These are phyloP conservation scores for Knipowitschia caucasica DNA, from an alignment of 2,797 vertebrate genomes.

Conservation along the genomic window DNA sequence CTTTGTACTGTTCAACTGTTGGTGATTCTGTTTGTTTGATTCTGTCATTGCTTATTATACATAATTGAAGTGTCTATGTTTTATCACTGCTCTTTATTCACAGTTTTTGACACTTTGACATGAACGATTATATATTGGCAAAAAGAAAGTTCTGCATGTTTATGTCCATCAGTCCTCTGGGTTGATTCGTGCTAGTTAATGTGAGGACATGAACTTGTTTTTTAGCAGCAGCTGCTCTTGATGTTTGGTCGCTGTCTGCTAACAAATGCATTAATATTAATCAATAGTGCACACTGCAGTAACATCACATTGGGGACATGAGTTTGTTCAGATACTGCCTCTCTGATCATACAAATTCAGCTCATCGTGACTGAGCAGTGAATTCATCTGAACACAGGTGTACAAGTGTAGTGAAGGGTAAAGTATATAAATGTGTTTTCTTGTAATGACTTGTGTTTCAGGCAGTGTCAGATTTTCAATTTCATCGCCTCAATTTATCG, in stretches of 20 bases:
- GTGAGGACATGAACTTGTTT: slow-evolving; percentile 5
- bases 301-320: slow-evolving; percentile 4
- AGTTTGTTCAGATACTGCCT: neutral
- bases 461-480: too few species aligned
- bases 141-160: neutral
- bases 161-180: neutral
- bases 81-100: too few species aligned
- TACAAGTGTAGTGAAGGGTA: too few species aligned
- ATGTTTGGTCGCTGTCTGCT: neutral
- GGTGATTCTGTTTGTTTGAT: too few species aligned
- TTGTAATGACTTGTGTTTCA: too few species aligned
- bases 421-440: too few species aligned
- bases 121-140: too few species aligned
- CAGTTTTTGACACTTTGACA: too few species aligned
- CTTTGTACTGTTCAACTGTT: too few species aligned
- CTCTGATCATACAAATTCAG: neutral
- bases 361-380: neutral
- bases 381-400: neutral
- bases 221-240: neutral
- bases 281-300: neutral
- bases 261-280: slow-evolving; percentile 11
- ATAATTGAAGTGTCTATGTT: too few species aligned
- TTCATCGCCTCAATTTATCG: too few species aligned
- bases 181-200: neutral
- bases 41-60: too few species aligned